phyloP scores from a whole-genome alignment of 2,113 vertebrate genomes.

The Eurystomus gularis region DNA sequence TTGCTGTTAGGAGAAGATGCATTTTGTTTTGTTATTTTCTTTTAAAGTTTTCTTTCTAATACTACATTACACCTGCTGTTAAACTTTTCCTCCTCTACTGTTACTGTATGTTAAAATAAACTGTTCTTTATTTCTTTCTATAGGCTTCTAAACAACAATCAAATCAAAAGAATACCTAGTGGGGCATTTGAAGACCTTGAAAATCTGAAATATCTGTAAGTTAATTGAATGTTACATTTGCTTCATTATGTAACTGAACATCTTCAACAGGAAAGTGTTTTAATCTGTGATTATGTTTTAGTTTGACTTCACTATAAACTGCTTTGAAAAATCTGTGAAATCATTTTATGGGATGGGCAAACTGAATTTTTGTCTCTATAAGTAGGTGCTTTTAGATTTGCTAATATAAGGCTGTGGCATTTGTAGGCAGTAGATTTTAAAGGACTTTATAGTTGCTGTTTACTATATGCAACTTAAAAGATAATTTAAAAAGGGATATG shows the following conservation, averaged over 20 bases:
- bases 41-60: neutral
- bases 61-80: neutral
- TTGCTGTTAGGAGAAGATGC: neutral
- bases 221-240: slow-evolving; percentile 26
- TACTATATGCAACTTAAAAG: neutral
- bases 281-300: neutral
- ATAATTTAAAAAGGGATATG: neutral
- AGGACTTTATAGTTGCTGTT: neutral
- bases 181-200: slow-evolving; percentile 95
- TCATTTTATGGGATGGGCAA: neutral
- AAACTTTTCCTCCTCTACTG: neutral
- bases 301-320: neutral
- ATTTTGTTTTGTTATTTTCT: neutral
- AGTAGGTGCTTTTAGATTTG: neutral
- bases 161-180: slow-evolving; percentile 90
- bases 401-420: neutral
- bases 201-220: slow-evolving; percentile 99
- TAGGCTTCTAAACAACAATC: slow-evolving; percentile 97
- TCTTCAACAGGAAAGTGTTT: neutral
- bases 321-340: neutral
- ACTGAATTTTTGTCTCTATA: neutral
- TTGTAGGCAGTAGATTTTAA: neutral
- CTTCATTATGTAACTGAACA: neutral
- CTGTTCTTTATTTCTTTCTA: neutral
- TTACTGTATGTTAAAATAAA: neutral